These are phyloP conservation scores for Callopanchax toddi DNA, from an alignment of 2,113 vertebrate genomes.

Conservation along the genomic window DNA sequence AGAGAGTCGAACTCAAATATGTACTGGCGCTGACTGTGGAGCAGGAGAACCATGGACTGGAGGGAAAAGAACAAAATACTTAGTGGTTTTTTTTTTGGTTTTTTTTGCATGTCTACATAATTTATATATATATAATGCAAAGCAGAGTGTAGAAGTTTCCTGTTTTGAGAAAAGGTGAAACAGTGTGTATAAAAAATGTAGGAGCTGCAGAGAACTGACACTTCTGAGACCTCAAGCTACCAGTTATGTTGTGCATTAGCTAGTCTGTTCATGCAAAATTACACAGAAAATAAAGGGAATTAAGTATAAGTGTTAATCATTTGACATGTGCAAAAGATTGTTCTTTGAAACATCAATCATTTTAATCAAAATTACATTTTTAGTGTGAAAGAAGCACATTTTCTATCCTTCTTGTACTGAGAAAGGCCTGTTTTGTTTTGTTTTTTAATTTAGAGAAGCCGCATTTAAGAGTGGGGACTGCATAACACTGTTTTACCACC, in stretches of 20 bases:
- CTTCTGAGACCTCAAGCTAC: slow-evolving; percentile 7
- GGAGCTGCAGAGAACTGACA: slow-evolving; percentile 3
- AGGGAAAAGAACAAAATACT: slow-evolving; percentile 50
- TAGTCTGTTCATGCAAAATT: slow-evolving; percentile 9
- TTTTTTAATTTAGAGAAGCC: slow-evolving; percentile 37
- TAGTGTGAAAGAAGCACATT: slow-evolving; percentile 6
- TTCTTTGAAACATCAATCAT: not conserved
- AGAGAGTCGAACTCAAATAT: slow-evolving; percentile 95
- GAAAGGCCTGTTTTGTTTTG: slow-evolving; percentile 33
- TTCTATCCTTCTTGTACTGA: not conserved
- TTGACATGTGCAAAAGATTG: not conserved
- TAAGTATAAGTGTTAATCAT: not conserved
- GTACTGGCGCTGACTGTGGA: slow-evolving; percentile 97
- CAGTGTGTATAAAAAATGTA: slow-evolving; percentile 31
- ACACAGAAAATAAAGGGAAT: not conserved
- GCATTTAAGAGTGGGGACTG: slow-evolving; percentile 31
- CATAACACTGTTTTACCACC: slow-evolving; percentile 43
- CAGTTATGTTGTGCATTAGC: not conserved
- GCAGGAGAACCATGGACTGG: slow-evolving; percentile 96
- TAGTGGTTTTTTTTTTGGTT: slow-evolving; percentile 34
- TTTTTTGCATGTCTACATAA: slow-evolving; percentile 22
- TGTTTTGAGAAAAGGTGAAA: slow-evolving; percentile 23
- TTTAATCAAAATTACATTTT: not conserved
- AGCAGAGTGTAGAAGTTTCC: slow-evolving; percentile 8
- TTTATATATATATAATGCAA: slow-evolving; percentile 18